Percentiles rank a stretch among this genome's conserved stretches.
phyloP scores from a whole-genome alignment of 2,888 invertebrate species.

The Coremacera marginata region DNA sequence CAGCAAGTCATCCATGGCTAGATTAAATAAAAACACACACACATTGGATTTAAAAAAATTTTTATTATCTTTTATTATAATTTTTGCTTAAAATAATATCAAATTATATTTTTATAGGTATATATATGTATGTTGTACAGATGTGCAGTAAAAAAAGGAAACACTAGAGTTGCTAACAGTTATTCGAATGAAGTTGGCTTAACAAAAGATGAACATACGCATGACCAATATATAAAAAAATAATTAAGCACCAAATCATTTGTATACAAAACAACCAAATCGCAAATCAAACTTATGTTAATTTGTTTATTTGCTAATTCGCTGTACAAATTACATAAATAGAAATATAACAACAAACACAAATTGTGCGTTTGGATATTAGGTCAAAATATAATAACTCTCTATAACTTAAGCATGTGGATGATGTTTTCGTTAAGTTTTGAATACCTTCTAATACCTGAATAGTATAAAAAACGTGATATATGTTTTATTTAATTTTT shows the following conservation, averaged over 20 bases:
- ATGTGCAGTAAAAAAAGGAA: background rate
- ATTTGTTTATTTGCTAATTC: background rate
- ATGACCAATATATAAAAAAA: conserved; percentile 11
- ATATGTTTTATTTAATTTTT: background rate
- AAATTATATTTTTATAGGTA: conserved; percentile 18
- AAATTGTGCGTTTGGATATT: conserved; percentile 31
- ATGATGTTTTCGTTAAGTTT: conserved; percentile 7
- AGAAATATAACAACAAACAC: conserved; percentile 19
- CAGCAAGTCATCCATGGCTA: too few species aligned
- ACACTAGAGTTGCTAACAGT: conserved; percentile 13
- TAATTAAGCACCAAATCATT: conserved; percentile 24
- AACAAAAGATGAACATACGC: conserved; percentile 8
- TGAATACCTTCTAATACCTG: conserved; percentile 19
- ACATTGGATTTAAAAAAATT: conserved; percentile 14
- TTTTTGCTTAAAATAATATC: conserved; percentile 33
- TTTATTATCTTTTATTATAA: conserved; percentile 29
- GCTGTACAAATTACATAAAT: background rate
- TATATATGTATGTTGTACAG: conserved; percentile 23
- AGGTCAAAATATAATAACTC: conserved; percentile 3
- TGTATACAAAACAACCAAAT: conserved; percentile 32
- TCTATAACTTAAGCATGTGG: background rate
- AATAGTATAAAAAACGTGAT: conserved; percentile 16
- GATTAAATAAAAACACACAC: background rate
- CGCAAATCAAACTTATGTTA: conserved; percentile 3
- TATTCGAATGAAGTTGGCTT: background rate